Percentiles rank a stretch among this genome's conserved stretches.
Conservation (phyloP, 1,140 invertebrate genomes). For the Drosophila watanabei region DNA sequence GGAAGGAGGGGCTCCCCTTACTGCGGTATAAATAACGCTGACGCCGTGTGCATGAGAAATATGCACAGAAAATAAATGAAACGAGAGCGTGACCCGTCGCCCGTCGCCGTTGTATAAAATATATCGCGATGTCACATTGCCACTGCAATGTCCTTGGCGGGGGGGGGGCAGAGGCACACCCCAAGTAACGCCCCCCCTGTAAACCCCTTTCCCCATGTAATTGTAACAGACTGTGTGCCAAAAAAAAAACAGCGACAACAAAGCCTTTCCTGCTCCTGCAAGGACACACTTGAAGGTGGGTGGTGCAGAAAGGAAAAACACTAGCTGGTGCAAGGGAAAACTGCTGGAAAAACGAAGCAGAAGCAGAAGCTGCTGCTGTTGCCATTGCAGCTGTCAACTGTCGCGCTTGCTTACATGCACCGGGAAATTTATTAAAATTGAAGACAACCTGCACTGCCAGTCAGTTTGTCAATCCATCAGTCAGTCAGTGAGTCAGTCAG, state of each 20-base stretch:
- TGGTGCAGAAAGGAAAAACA: not conserved
- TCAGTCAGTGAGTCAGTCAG: slow-evolving; percentile 17
- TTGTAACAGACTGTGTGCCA: slow-evolving; percentile 60
- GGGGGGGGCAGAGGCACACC: slow-evolving; percentile 26
- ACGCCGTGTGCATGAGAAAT: slow-evolving; percentile 21
- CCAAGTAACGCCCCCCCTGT: not conserved
- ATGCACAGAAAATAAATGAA: slow-evolving; percentile 56
- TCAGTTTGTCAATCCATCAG: slow-evolving; percentile 44
- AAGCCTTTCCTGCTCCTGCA: slow-evolving; percentile 22
- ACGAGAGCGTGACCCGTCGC: slow-evolving; percentile 51
- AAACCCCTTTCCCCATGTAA: slow-evolving; percentile 8
- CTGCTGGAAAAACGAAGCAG: slow-evolving; percentile 8
- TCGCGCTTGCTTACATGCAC: slow-evolving; percentile 73
- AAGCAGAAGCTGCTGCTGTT: not conserved
- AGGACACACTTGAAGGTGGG: slow-evolving; percentile 20
- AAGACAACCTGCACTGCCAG: slow-evolving; percentile 63
- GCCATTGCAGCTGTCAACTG: slow-evolving; percentile 61
- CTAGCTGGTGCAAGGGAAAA: not conserved
- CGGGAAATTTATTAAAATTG: slow-evolving; percentile 78
- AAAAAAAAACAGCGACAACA: slow-evolving; percentile 55
- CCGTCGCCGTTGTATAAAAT: slow-evolving; percentile 35
- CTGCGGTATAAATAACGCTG: slow-evolving; percentile 38
- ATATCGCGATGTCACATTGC: slow-evolving; percentile 47
- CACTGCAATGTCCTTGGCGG: slow-evolving; percentile 66
- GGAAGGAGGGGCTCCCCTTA: no score